A percentile compares a stretch with the other conserved stretches of the same genome.
Evolutionary conservation across 2,888 invertebrate species (phyloP).

Genomic region (Himalopsyche tibetana): DNA sequence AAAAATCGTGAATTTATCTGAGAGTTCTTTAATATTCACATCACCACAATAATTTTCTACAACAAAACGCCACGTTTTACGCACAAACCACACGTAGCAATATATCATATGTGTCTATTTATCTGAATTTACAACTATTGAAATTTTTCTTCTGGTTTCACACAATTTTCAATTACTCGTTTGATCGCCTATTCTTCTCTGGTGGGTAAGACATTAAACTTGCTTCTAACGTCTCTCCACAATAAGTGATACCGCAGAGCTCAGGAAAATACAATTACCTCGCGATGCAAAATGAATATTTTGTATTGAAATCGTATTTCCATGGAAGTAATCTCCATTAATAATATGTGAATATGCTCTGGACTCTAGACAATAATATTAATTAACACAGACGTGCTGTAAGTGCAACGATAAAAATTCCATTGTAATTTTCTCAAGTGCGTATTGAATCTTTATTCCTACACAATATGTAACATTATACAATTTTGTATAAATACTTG

Average conservation of each 20-base stretch:
- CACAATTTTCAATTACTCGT: slow-evolving; percentile 51
- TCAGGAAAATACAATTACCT: background rate
- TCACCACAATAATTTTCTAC: too few species aligned
- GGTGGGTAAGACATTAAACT: slow-evolving; percentile 45
- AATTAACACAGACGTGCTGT: background rate
- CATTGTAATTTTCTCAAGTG: background rate
- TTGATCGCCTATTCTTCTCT: slow-evolving; percentile 45
- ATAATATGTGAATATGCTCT: background rate
- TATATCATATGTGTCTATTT: slow-evolving; percentile 49
- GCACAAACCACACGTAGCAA: slow-evolving; percentile 45
- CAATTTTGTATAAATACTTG: too few species aligned
- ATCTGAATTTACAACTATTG: slow-evolving; percentile 49
- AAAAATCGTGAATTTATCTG: too few species aligned
- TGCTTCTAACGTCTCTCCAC: background rate
- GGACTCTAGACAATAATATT: background rate
- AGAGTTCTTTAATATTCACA: too few species aligned
- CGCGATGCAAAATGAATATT: background rate
- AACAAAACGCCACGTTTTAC: background rate
- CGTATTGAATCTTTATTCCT: too few species aligned
- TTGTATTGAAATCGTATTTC: background rate
- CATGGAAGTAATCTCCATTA: background rate
- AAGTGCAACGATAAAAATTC: background rate
- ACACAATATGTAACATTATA: too few species aligned
- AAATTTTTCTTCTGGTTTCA: background rate
- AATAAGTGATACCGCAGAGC: background rate